These are phyloP conservation scores for Ascaphus truei DNA, from an alignment of 2,113 vertebrate genomes.

Conservation along the genomic window DNA sequence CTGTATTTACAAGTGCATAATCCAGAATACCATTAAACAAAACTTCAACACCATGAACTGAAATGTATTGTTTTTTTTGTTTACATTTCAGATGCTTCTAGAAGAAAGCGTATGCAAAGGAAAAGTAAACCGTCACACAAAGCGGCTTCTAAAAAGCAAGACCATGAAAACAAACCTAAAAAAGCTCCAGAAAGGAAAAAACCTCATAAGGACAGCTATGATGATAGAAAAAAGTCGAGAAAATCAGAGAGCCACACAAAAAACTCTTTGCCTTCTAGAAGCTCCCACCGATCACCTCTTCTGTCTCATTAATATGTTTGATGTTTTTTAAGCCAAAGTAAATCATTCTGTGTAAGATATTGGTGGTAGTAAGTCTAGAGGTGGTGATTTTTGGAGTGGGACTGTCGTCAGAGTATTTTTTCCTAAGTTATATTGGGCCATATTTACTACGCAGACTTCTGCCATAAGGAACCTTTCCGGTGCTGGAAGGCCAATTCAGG, in stretches of 20 bases:
- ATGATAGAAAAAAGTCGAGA: slow-evolving; percentile 48
- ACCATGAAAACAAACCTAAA: slow-evolving; percentile 46
- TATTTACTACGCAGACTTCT: no score
- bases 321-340: neutral
- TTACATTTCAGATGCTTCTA: slow-evolving; percentile 53
- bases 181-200: slow-evolving; percentile 54
- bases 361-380: no score
- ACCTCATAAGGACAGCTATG: slow-evolving; percentile 50
- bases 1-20: no score
- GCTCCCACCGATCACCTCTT: slow-evolving; percentile 6
- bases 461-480: no score
- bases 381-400: no score
- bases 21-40: no score
- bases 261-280: neutral
- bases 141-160: slow-evolving; percentile 49
- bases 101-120: slow-evolving; percentile 56
- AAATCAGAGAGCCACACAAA: slow-evolving; percentile 53
- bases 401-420: no score
- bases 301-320: neutral
- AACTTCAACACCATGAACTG: no score
- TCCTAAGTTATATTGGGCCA: no score
- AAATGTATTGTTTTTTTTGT: no score
- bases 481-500: no score
- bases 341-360: neutral
- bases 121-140: slow-evolving; percentile 59